Evolutionary conservation across 2,888 invertebrate genomes (phyloP).

Genomic region (Sussaba pulchella): DNA sequence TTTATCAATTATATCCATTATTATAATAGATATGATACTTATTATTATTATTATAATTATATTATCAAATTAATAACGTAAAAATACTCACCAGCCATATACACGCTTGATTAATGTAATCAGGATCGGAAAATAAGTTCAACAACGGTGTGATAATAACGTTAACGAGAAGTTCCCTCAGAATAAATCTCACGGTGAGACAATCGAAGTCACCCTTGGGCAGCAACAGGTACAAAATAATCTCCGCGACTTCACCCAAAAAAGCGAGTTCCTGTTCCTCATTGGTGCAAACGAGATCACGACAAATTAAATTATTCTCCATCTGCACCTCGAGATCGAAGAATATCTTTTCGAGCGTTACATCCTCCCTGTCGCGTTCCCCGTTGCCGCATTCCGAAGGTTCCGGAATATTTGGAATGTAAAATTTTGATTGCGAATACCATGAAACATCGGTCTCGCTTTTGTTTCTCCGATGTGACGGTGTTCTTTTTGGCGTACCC

Average conservation of each 20-base stretch:
- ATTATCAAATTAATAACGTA: too few relatives aligned
- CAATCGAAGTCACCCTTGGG: conserved; percentile 95
- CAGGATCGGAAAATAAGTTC: conserved; percentile 93
- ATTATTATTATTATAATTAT: too few relatives aligned
- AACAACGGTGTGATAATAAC: conserved; percentile 90
- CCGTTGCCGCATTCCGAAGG: conserved; percentile 76
- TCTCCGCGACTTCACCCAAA: conserved; percentile 92
- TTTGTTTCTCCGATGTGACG: conserved; percentile 89
- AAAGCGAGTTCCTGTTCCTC: conserved; percentile 90
- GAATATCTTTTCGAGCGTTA: conserved; percentile 90
- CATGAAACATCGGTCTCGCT: conserved; percentile 91
- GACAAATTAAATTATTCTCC: conserved; percentile 92
- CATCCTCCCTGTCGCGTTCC: conserved; percentile 76
- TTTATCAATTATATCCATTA: too few relatives aligned
- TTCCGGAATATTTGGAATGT: conserved; percentile 83
- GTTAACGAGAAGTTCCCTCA: conserved; percentile 91
- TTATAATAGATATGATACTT: too few relatives aligned
- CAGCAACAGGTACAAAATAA: conserved; percentile 92
- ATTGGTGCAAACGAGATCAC: conserved; percentile 92
- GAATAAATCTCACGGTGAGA: conserved; percentile 91
- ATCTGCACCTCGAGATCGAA: conserved; percentile 95
- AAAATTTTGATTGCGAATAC: conserved; percentile 89
- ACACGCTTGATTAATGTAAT: conserved; percentile 95
- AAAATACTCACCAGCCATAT: conserved; percentile 95
- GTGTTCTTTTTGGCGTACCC: conserved; percentile 84